A percentile compares a stretch with the other conserved stretches of the same genome.
phyloP scores from a whole-genome alignment of 2,888 invertebrate genomes.

The Papilio elwesi region DNA sequence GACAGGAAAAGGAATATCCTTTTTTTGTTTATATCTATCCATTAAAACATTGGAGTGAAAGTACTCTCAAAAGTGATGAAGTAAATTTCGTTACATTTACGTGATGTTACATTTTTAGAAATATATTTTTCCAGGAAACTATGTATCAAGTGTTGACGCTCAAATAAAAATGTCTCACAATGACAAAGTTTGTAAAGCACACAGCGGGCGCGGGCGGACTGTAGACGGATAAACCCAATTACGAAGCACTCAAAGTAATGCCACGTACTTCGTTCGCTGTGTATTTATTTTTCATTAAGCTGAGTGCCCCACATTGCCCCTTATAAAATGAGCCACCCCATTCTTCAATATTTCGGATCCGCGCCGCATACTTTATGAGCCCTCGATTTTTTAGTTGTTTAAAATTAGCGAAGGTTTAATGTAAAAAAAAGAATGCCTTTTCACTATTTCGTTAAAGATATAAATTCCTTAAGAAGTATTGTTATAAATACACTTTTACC shows the following conservation, averaged over 20 bases:
- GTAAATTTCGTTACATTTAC: neutral
- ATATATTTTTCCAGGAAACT: slow-evolving; percentile 8
- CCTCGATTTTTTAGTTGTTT: neutral
- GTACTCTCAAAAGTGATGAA: neutral
- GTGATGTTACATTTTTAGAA: neutral
- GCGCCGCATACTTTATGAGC: neutral
- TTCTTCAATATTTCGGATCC: slow-evolving; percentile 14
- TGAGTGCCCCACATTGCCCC: slow-evolving; percentile 25
- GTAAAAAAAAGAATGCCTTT: too few species aligned
- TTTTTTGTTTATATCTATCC: too few species aligned
- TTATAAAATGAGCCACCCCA: slow-evolving; percentile 18
- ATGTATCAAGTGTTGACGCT: neutral
- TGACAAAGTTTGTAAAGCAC: slow-evolving; percentile 2
- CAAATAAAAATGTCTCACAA: neutral
- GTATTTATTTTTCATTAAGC: slow-evolving; percentile 37
- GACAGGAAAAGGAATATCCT: too few species aligned
- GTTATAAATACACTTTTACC: too few species aligned
- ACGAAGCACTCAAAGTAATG: slow-evolving; percentile 31
- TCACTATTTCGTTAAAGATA: too few species aligned
- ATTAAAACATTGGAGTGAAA: too few species aligned
- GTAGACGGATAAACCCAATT: slow-evolving; percentile 29
- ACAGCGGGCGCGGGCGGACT: neutral
- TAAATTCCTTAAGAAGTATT: too few species aligned
- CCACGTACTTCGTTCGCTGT: slow-evolving; percentile 7
- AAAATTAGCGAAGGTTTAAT: too few species aligned